A percentile compares a stretch with the other conserved stretches of the same genome.
phyloP scores from a whole-genome alignment of 2,888 invertebrate species.

The Epinotia demarniana region DNA sequence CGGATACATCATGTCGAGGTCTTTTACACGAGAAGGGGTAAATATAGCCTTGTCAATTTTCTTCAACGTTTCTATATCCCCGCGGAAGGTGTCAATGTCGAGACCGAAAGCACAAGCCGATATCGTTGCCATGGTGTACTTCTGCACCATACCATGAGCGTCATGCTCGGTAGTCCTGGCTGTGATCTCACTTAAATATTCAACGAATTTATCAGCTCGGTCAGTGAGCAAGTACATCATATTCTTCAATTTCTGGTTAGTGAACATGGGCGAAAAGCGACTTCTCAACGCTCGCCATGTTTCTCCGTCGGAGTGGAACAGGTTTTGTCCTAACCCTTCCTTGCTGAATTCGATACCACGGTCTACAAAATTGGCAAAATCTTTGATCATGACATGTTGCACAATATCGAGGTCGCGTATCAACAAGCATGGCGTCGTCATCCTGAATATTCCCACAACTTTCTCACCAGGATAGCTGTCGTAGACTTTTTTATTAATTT shows the following conservation, averaged over 20 bases:
- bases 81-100: conserved; percentile 48
- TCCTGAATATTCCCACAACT: conserved; percentile 48
- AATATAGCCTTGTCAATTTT: conserved; percentile 14
- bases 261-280: conserved; percentile 45
- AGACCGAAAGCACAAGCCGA: conserved; percentile 57
- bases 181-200: conserved; percentile 9
- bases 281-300: conserved; percentile 33
- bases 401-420: conserved; percentile 39
- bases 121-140: conserved; percentile 59
- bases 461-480: conserved; percentile 48
- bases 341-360: conserved; percentile 36
- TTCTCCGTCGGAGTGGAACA: conserved; percentile 34
- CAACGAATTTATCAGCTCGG: conserved; percentile 13
- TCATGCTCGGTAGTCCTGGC: conserved; percentile 52
- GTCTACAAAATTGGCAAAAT: conserved; percentile 36
- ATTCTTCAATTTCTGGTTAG: conserved; percentile 44
- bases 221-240: conserved; percentile 41
- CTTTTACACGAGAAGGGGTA: background rate
- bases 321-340: conserved; percentile 24
- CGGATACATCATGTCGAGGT: conserved; percentile 59
- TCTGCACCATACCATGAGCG: conserved; percentile 54
- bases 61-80: conserved; percentile 6
- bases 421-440: conserved; percentile 43
- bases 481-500: conserved; percentile 44
- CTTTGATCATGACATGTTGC: conserved; percentile 34